Conservation (phyloP, 2,797 vertebrate genomes). For the Myotis myotis region DNA sequence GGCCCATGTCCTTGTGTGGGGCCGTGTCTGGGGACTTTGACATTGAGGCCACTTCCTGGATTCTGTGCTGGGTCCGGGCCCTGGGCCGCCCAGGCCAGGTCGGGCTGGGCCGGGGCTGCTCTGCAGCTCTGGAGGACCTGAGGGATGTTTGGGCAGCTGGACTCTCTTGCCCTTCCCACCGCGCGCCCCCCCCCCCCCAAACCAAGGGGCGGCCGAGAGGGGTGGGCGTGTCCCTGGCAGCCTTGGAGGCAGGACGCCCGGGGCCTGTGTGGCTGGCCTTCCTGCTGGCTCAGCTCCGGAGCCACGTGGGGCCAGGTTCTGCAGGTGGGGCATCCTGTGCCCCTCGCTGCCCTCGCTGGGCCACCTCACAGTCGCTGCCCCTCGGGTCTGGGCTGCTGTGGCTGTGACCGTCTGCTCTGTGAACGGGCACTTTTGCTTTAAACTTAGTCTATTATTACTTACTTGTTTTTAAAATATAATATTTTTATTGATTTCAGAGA, state of each 20-base stretch:
- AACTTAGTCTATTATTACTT: neutral
- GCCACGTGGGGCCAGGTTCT: neutral
- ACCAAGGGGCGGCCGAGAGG: neutral
- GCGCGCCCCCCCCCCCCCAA: rapidly evolving
- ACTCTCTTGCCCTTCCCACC: neutral
- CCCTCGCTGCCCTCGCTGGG: rapidly evolving
- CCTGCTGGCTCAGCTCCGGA: neutral
- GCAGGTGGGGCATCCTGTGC: neutral
- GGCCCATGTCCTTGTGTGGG: constrained; percentile 58
- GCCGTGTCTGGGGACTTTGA: constrained; percentile 37
- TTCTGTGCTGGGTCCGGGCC: neutral
- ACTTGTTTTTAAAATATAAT: too few relatives aligned
- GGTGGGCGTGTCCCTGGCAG: neutral
- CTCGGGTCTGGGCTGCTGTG: neutral
- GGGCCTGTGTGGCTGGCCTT: neutral
- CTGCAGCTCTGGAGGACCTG: neutral
- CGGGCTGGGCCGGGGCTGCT: neutral
- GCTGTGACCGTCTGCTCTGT: neutral
- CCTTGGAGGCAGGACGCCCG: neutral
- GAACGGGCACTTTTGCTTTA: neutral
- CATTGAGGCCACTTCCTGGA: constrained; percentile 63
- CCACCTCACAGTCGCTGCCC: neutral
- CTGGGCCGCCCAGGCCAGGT: neutral
- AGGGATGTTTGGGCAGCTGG: neutral
- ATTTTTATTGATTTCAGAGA: too few relatives aligned